Evolutionary conservation across 2,113 vertebrate genomes (phyloP).

Genomic region (Ia io): DNA sequence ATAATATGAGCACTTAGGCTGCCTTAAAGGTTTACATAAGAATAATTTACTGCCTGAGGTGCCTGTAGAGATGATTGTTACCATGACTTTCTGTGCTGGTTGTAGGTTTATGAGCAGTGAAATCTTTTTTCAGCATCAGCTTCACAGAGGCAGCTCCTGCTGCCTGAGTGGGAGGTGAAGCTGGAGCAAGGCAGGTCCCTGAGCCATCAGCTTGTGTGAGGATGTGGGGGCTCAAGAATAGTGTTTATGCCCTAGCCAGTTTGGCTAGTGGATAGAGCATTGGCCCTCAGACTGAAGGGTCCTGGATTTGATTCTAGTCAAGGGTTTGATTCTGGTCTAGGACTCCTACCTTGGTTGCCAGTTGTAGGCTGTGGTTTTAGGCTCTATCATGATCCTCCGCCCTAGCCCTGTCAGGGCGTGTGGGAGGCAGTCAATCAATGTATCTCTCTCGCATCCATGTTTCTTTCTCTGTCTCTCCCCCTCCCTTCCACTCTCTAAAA

Average conservation of each 20-base stretch:
- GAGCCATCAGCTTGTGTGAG: slow-evolving; percentile 9
- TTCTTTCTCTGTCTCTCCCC: background rate
- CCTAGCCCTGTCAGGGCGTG: background rate
- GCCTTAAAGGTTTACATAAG: slow-evolving; percentile 20
- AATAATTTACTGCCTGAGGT: background rate
- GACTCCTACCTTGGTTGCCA: background rate
- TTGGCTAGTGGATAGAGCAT: background rate
- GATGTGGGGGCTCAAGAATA: background rate
- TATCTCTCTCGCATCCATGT: background rate
- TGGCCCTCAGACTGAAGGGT: too few relatives aligned
- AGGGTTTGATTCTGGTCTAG: too few relatives aligned
- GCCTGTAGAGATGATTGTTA: slow-evolving; percentile 1
- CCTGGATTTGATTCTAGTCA: too few relatives aligned
- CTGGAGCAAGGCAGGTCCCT: slow-evolving; percentile 9
- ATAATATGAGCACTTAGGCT: background rate
- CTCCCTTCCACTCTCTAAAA: background rate
- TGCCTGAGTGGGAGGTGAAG: slow-evolving; percentile 58
- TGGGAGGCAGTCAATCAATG: background rate
- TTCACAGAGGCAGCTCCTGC: slow-evolving; percentile 42
- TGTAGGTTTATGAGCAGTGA: slow-evolving; percentile 4
- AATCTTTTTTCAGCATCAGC: slow-evolving; percentile 41
- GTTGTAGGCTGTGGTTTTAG: too few relatives aligned
- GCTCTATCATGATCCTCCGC: too few relatives aligned
- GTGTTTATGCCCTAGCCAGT: background rate
- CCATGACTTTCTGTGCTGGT: slow-evolving; percentile 24